Evolutionary conservation across 2,888 invertebrate genomes (phyloP), one percentile per base, ranked within the genome.

Genomic region (Zaprionus lineosus): DNA sequence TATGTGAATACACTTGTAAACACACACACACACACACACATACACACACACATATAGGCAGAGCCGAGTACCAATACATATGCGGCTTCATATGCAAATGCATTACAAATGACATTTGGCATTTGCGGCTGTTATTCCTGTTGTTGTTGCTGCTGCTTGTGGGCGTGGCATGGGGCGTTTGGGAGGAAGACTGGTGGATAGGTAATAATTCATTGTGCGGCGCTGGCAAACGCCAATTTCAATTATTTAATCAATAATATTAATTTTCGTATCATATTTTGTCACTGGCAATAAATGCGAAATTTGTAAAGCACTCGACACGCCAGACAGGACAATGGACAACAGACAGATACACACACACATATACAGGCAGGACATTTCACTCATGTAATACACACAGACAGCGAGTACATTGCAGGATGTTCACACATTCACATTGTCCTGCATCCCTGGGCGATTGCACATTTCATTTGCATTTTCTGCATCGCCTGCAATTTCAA

Each of bases 241-340:
- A 89, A 89, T 89, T 89, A 89, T 89, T 88, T 88, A 89, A 89
- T 89, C 89, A 89, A 89, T 89, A 89, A 88, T 89, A 89, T 89
- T 89, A 89, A 89, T 89, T 89, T 89, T 88, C 88, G 86, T 88
- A 89, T 89, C 88, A 89, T 88, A 89, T 89, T 89, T 88, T 89
- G 89, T 89, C 89, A 88, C 77, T 86, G 86, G 85, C 89, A 89
- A 89, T 89, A 89, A 88, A 89, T 86, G 87, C 72, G 62, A 82
- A 86, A 86, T 86, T 86, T 85, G 84, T 77, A 72, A 72, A 86
- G 79, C 84, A 68, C 59, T 55, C 60, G 16, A 24, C 57, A 53
- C 50, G 62, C 56, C 74, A 71, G 51, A 52, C 55, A 33, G 68
- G 39, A 47, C 59, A 44, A 28, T 8, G n/a, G 26, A 37, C 4